Percentiles rank a stretch among this genome's conserved stretches.
These are phyloP conservation scores for Parotocinclus haroldoi DNA, from an alignment of 2,797 vertebrate genomes.

Conservation along the genomic window DNA sequence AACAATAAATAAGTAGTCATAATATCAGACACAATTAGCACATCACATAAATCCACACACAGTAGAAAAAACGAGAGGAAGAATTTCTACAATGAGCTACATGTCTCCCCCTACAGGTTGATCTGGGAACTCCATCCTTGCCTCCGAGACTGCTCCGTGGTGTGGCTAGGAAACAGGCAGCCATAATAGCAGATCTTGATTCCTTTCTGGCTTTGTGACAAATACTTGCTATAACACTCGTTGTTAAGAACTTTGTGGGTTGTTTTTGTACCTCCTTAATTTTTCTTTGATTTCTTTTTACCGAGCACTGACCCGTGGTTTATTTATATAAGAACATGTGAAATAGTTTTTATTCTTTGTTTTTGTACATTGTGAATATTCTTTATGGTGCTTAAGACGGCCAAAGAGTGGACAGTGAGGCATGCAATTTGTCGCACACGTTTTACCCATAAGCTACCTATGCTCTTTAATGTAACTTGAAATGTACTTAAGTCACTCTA, in stretches of 20 bases:
- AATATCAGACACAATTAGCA: no score
- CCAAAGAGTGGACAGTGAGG: conserved; percentile 37
- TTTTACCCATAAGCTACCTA: no score
- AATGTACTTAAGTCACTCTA: conserved; percentile 10
- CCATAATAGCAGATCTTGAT: conserved; percentile 83
- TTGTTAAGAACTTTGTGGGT: conserved; percentile 38
- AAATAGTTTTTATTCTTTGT: conserved; percentile 53
- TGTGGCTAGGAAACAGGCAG: conserved; percentile 78
- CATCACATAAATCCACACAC: no score
- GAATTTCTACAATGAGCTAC: not conserved
- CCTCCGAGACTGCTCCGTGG: conserved; percentile 72
- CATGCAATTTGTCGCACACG: no score
- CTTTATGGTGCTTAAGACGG: conserved; percentile 36
- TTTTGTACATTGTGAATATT: conserved; percentile 45
- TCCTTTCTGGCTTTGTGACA: conserved; percentile 70
- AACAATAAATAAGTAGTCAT: no score
- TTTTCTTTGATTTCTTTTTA: conserved; percentile 54
- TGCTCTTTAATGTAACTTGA: conserved; percentile 12
- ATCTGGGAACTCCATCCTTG: conserved; percentile 85
- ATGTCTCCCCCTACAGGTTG: conserved; percentile 72
- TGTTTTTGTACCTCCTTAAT: conserved; percentile 63
- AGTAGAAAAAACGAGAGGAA: no score
- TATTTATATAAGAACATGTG: conserved; percentile 24
- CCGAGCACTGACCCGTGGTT: conserved; percentile 62
- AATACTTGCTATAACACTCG: conserved; percentile 55